phyloP scores from a whole-genome alignment of 2,888 invertebrate species.

The Drosophila formosana region DNA sequence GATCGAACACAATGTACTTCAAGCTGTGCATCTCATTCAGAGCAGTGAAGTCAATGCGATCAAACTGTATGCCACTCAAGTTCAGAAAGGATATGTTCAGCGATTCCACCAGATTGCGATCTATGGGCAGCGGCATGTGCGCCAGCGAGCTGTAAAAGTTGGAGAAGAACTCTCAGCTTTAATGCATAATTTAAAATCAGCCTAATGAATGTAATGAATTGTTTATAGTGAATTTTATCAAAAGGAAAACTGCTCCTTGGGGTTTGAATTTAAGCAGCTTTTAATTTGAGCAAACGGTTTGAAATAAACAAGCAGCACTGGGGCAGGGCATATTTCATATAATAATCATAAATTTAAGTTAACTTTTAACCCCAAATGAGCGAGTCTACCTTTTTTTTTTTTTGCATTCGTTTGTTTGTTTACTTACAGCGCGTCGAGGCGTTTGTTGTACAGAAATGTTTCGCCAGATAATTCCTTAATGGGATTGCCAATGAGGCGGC shows the following conservation, averaged over 20 bases:
- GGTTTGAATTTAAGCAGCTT: constrained; percentile 5
- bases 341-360: constrained; percentile 32
- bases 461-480: constrained; percentile 84
- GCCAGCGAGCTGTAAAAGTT: constrained; percentile 83
- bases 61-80: constrained; percentile 86
- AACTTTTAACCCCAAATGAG: constrained; percentile 29
- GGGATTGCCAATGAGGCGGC: constrained; percentile 86
- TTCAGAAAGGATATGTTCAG: constrained; percentile 85
- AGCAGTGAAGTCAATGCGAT: constrained; percentile 86
- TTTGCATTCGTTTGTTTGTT: not conserved
- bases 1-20: constrained; percentile 87
- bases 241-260: not conserved
- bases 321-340: constrained; percentile 6
- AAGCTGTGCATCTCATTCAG: constrained; percentile 86
- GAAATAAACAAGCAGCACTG: not conserved
- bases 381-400: constrained; percentile 19
- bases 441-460: constrained; percentile 84
- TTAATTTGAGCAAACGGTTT: constrained; percentile 13
- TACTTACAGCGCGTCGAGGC: constrained; percentile 86
- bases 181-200: not conserved
- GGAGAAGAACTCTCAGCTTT: not conserved
- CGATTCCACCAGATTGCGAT: constrained; percentile 67
- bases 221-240: not conserved
- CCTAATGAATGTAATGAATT: not conserved
- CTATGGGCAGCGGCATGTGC: constrained; percentile 82